A percentile compares a stretch with the other conserved stretches of the same genome.
Conservation (phyloP, 2,888 invertebrate species). For the Meiosimyza platycephala region DNA sequence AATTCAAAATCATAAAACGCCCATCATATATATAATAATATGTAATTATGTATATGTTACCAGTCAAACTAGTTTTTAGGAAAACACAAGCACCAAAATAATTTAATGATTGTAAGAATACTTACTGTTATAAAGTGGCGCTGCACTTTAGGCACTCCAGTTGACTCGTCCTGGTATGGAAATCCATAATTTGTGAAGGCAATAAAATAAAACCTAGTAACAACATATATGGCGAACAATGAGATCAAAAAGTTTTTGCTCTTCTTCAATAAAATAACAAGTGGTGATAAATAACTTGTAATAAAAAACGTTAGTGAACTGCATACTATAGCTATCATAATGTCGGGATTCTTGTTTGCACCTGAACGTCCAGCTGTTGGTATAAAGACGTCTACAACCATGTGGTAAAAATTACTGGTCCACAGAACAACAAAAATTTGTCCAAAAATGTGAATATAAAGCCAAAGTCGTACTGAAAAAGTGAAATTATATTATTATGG, state of each 20-base stretch:
- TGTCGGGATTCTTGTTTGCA: slow-evolving; percentile 67
- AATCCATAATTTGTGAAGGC: slow-evolving; percentile 68
- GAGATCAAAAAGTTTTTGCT: slow-evolving; percentile 52
- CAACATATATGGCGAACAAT: slow-evolving; percentile 52
- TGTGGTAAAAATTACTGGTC: slow-evolving; percentile 55
- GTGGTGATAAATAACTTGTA: slow-evolving; percentile 61
- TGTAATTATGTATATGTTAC: no score
- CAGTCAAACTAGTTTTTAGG: no score
- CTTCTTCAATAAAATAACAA: slow-evolving; percentile 56
- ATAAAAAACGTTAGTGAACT: slow-evolving; percentile 64
- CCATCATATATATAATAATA: no score
- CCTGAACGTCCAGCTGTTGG: slow-evolving; percentile 68
- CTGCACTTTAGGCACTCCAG: slow-evolving; percentile 64
- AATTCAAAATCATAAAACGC: no score
- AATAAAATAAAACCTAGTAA: slow-evolving; percentile 56
- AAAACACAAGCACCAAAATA: no score
- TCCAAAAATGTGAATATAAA: slow-evolving; percentile 55
- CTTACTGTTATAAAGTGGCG: slow-evolving; percentile 69
- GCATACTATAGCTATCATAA: slow-evolving; percentile 66
- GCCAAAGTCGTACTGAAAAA: slow-evolving; percentile 54
- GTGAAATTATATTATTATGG: neutral
- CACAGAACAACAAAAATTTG: slow-evolving; percentile 56
- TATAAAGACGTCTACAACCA: slow-evolving; percentile 59
- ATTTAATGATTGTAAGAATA: neutral
- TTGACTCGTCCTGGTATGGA: slow-evolving; percentile 69